Percentiles rank a stretch among this genome's conserved stretches.
Evolutionary conservation across 2,888 invertebrate genomes (phyloP).

Genomic region (Brachyptera risi): DNA sequence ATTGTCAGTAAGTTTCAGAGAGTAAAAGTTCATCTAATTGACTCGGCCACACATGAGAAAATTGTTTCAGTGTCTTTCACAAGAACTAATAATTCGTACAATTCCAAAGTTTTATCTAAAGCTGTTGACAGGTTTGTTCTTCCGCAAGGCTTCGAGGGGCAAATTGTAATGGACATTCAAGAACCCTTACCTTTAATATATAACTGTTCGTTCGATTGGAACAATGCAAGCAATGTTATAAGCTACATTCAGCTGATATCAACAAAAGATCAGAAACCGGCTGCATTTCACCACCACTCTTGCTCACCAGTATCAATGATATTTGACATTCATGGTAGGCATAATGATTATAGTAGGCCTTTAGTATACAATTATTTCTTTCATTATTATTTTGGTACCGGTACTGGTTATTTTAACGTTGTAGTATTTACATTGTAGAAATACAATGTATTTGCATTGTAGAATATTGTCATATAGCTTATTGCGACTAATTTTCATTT

Average conservation of each 20-base stretch:
- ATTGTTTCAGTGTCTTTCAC: conserved; percentile 27
- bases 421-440: too few species aligned
- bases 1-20: conserved; percentile 10
- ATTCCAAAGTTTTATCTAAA: conserved; percentile 12
- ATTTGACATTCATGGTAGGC: conserved; percentile 30
- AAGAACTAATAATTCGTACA: not conserved
- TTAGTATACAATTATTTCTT: too few species aligned
- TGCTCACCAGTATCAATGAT: conserved; percentile 26
- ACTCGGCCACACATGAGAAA: conserved; percentile 24
- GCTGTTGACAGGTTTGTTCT: conserved; percentile 29
- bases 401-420: too few species aligned
- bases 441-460: too few species aligned
- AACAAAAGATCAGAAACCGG: conserved; percentile 18
- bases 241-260: conserved; percentile 25
- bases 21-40: conserved; percentile 27
- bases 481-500: too few species aligned
- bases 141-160: conserved; percentile 32
- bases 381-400: too few species aligned
- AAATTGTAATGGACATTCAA: conserved; percentile 25
- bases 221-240: conserved; percentile 25
- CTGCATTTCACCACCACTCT: conserved; percentile 23
- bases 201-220: conserved; percentile 25
- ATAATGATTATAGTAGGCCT: too few species aligned
- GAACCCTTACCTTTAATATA: not conserved
- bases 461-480: too few species aligned